Conservation (phyloP, 2,113 vertebrate genomes). For the Channa maculata region DNA sequence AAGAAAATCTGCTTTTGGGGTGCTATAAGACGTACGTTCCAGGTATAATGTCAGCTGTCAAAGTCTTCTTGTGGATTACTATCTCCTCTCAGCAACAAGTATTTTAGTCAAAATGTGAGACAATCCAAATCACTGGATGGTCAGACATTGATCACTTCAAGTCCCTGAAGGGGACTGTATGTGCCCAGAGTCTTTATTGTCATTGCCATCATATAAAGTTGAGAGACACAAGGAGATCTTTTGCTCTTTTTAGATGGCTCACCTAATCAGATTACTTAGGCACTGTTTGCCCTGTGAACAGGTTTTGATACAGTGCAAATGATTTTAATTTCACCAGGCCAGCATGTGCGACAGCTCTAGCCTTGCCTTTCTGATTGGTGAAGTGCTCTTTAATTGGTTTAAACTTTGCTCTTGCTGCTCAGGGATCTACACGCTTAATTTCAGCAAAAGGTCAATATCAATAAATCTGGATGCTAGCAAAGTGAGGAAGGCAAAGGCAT, state of each 20-base stretch:
- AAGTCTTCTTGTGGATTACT: too few relatives aligned
- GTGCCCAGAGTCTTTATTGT: constrained; percentile 49
- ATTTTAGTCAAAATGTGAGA: too few relatives aligned
- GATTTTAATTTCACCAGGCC: constrained; percentile 71
- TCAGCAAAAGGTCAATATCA: constrained; percentile 87
- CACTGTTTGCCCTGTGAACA: constrained; percentile 65
- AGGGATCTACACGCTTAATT: constrained; percentile 83
- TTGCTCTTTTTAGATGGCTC: constrained; percentile 56
- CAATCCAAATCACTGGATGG: too few relatives aligned
- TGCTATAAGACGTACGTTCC: too few relatives aligned
- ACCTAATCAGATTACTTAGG: constrained; percentile 74
- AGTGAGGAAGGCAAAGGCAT: constrained; percentile 48
- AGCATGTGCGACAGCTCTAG: constrained; percentile 67
- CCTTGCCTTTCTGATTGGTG: constrained; percentile 76
- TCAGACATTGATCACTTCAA: not conserved
- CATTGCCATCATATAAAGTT: constrained; percentile 46
- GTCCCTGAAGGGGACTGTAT: constrained; percentile 23
- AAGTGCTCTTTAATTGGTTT: constrained; percentile 87
- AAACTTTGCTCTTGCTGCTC: constrained; percentile 84
- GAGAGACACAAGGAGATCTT: constrained; percentile 42
- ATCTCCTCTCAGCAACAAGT: too few relatives aligned
- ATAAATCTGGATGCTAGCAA: constrained; percentile 80
- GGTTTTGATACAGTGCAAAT: constrained; percentile 77
- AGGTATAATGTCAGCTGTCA: too few relatives aligned
- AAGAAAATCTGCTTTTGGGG: too few relatives aligned